Evolutionary conservation across 2,113 vertebrate species (phyloP).

Genomic region (Hucho hucho): DNA sequence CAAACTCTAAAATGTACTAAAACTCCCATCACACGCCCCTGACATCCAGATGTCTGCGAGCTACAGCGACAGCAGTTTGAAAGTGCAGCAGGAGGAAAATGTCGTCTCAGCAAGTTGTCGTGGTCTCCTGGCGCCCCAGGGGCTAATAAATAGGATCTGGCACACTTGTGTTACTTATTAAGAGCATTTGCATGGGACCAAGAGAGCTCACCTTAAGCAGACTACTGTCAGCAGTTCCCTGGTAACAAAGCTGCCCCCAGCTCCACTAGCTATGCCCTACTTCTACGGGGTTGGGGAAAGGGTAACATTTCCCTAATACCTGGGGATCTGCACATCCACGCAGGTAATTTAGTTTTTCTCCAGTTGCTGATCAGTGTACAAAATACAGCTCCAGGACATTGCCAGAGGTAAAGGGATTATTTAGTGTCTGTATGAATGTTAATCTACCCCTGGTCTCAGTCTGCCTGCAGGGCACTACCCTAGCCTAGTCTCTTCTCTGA

Average conservation of each 20-base stretch:
- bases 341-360: no score
- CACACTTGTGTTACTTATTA: slow-evolving; percentile 21
- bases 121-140: slow-evolving; percentile 7
- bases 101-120: slow-evolving; percentile 9
- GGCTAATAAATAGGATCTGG: slow-evolving; percentile 26
- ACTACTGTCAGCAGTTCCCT: slow-evolving; percentile 31
- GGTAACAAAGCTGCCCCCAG: not conserved
- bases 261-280: not conserved
- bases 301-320: slow-evolving; percentile 4
- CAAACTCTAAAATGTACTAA: slow-evolving; percentile 23
- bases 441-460: no score
- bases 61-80: slow-evolving; percentile 22
- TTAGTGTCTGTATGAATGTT: no score
- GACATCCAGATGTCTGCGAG: slow-evolving; percentile 25
- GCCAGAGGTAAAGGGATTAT: no score
- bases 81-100: slow-evolving; percentile 12
- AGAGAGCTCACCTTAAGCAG: slow-evolving; percentile 33
- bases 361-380: no score
- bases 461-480: no score
- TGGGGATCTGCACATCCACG: no score
- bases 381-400: no score
- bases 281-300: not conserved
- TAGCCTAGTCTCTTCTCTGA: no score
- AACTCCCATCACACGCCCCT: slow-evolving; percentile 8
- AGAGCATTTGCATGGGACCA: slow-evolving; percentile 28